A percentile compares a stretch with the other conserved stretches of the same genome.
Evolutionary conservation across 2,113 vertebrate species (phyloP).

Genomic region (Leiothrix lutea): DNA sequence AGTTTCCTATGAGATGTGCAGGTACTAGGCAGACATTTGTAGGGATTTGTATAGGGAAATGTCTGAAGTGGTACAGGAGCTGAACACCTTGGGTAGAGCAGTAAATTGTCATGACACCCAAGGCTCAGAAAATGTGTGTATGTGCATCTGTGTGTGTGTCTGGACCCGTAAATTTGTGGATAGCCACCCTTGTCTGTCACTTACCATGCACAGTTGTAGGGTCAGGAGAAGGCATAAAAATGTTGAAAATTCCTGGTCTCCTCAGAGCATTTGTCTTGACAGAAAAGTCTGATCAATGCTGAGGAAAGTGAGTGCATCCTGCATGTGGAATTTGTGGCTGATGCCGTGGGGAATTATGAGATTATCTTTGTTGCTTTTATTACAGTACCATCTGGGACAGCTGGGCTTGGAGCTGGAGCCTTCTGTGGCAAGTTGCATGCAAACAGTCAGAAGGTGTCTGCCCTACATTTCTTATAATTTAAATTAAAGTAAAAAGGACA

Average conservation of each 20-base stretch:
- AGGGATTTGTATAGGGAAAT: not conserved
- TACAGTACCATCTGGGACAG: not conserved
- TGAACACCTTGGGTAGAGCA: not conserved
- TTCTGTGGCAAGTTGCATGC: not conserved
- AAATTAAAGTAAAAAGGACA: not conserved
- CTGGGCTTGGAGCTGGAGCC: not conserved
- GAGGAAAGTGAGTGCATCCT: not conserved
- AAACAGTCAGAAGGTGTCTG: conserved; percentile 1
- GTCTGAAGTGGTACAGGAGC: not conserved
- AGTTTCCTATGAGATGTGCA: not conserved
- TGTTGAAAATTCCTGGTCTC: not conserved
- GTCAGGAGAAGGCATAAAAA: not conserved
- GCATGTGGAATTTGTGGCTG: not conserved
- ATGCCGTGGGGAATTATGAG: not conserved
- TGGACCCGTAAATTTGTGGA: not conserved
- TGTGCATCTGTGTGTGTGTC: not conserved
- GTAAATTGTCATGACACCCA: not conserved
- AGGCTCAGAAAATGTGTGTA: not conserved
- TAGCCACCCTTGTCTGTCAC: not conserved
- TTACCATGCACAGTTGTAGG: not conserved
- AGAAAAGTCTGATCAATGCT: not conserved
- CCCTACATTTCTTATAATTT: not conserved
- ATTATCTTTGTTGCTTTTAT: not conserved
- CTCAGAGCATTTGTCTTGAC: not conserved
- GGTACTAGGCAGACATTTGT: not conserved